These are phyloP conservation scores for Thaleichthys pacificus DNA, from an alignment of 2,797 vertebrate species.

Conservation along the genomic window DNA sequence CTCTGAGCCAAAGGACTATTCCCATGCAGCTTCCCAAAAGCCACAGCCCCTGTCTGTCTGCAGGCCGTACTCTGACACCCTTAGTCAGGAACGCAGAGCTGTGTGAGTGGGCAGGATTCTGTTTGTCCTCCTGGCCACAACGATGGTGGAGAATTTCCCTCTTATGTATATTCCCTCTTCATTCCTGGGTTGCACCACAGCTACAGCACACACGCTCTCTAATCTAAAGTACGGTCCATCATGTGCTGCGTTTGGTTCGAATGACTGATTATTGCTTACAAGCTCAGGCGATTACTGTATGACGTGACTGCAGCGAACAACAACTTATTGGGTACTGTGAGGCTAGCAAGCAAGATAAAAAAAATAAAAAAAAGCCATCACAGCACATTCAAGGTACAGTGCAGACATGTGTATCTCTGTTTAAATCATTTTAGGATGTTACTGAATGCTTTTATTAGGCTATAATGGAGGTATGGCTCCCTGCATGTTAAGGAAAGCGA, in stretches of 20 bases:
- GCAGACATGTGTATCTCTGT: conserved; percentile 22
- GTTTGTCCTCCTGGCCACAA: conserved; percentile 17
- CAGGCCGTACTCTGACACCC: conserved; percentile 22
- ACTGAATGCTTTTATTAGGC: conserved; percentile 1
- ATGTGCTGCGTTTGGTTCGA: background rate
- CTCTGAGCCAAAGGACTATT: background rate
- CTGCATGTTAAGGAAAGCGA: background rate
- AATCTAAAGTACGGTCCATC: background rate
- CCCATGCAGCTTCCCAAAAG: no score
- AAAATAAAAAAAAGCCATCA: background rate
- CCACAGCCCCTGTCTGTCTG: background rate
- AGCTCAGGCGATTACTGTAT: background rate
- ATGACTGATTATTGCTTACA: conserved; percentile 25
- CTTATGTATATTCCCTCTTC: background rate
- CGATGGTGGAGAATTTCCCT: background rate
- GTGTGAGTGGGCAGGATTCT: conserved; percentile 14
- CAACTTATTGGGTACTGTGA: background rate
- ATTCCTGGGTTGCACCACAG: background rate
- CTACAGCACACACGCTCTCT: background rate
- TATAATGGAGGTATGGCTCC: background rate
- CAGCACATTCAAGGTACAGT: conserved; percentile 17
- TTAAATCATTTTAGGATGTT: background rate
- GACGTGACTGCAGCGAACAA: background rate
- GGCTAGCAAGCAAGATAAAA: background rate
- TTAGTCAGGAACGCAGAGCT: conserved; percentile 34